phyloP scores from a whole-genome alignment of 1,140 invertebrate genomes.

The Drosophila leontia region DNA sequence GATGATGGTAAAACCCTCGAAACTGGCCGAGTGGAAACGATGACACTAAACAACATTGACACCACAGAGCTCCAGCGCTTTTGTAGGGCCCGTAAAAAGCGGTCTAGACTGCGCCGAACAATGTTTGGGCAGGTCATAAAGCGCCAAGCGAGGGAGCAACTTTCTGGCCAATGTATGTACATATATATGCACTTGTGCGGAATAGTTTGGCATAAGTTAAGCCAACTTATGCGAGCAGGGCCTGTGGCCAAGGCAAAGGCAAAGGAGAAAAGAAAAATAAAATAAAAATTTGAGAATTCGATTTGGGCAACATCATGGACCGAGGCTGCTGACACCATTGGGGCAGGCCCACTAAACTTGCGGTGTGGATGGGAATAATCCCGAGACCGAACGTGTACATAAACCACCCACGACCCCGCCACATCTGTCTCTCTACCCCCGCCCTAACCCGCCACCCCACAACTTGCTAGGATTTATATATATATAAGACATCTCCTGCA shows the following conservation, averaged over 20 bases:
- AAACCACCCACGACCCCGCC: constrained; percentile 27
- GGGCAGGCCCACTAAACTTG: constrained; percentile 42
- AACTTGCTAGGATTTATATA: constrained; percentile 8
- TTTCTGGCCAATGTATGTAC: constrained; percentile 36
- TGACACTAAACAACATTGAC: constrained; percentile 78
- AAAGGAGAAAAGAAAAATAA: neutral
- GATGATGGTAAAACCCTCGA: constrained; percentile 46
- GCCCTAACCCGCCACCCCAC: neutral
- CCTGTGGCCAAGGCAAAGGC: constrained; percentile 21
- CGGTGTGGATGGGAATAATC: constrained; percentile 32
- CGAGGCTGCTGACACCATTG: constrained; percentile 39
- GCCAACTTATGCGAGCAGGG: constrained; percentile 37
- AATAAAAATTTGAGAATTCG: constrained; percentile 61
- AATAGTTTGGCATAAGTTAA: constrained; percentile 61
- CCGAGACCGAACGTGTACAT: constrained; percentile 29
- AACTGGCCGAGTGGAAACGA: constrained; percentile 55
- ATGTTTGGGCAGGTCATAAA: constrained; percentile 65
- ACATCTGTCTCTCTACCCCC: constrained; percentile 5
- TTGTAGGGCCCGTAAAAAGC: constrained; percentile 63
- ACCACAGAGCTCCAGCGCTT: constrained; percentile 58
- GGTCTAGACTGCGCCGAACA: constrained; percentile 66
- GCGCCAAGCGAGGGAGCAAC: constrained; percentile 57
- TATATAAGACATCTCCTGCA: constrained; percentile 27
- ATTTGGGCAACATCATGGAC: constrained; percentile 49
- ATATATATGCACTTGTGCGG: constrained; percentile 29